These are phyloP conservation scores for Proteles cristata DNA, from an alignment of 2,113 vertebrate species.

Conservation along the genomic window DNA sequence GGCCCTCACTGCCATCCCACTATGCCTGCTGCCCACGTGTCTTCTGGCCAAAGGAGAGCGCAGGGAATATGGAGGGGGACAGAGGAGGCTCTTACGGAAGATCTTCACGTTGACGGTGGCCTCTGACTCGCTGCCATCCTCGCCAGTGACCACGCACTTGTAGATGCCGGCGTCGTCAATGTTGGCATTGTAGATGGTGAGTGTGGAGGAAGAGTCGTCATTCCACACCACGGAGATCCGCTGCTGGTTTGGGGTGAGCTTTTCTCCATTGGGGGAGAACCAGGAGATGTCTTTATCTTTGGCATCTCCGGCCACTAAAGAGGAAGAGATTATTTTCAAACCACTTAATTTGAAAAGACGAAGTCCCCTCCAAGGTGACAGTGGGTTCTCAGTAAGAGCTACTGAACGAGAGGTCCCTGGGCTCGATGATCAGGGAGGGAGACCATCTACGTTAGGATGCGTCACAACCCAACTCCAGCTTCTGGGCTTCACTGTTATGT, in stretches of 20 bases:
- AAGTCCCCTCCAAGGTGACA: neutral
- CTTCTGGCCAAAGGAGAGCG: neutral
- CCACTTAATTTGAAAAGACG: neutral
- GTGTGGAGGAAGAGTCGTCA: slow-evolving; percentile 94
- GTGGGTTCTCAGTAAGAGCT: neutral
- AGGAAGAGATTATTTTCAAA: slow-evolving; percentile 60
- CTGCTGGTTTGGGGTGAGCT: slow-evolving; percentile 92
- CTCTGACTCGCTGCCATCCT: slow-evolving; percentile 91
- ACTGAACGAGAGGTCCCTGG: no score
- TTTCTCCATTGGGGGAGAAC: slow-evolving; percentile 95
- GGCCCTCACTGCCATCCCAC: neutral
- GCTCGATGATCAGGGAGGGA: no score
- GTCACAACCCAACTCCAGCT: no score
- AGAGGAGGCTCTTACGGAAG: slow-evolving; percentile 90
- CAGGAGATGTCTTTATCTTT: slow-evolving; percentile 95
- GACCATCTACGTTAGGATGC: fast-evolving
- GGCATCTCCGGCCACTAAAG: slow-evolving; percentile 92
- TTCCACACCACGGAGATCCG: slow-evolving; percentile 94
- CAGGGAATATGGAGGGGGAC: neutral
- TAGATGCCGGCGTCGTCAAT: slow-evolving; percentile 95
- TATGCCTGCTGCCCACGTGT: neutral
- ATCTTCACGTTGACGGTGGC: slow-evolving; percentile 97
- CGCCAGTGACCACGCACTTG: slow-evolving; percentile 93
- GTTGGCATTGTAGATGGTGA: slow-evolving; percentile 96
- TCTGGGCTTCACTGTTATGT: neutral